Base-by-base conservation (phyloP, 2,113 vertebrate genomes). In the Turdus rufiventris region DNA sequence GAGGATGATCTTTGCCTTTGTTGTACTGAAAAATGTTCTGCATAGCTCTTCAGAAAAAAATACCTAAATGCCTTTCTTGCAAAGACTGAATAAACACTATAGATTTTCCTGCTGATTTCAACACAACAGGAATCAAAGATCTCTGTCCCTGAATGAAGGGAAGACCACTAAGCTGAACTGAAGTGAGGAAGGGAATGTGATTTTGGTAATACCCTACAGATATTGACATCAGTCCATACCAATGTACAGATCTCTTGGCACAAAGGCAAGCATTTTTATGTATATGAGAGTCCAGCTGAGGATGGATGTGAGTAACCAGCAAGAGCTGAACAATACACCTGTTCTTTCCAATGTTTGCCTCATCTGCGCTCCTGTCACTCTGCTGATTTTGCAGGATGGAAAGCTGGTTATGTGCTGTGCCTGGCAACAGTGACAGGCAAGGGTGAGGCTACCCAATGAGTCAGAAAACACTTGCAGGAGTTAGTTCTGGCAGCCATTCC, bases 171-270 rank as follows among this genome's bases (percentile, higher is more conserved):
- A 80, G 9, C 12, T 11, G 4, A 63, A n/a, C 5, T 56, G 67
- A 91, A 63, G 31, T 0, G 5, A 73, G 17, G n/a, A 89, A 43
- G 2, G 5, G 33, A 66, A 84, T 33, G 19, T 14, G 28, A 13
- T 84, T 91, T 88, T 77, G n/a, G 50, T 61, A 18, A 65, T 31
- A 53, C 16, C 3, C 18, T 72, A 48, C 54, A 65, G 5, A 5
- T 40, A 29, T 1, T 53, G 7, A 51, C 48, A 40, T 34, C 0
- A 0, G 6, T 66, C 38, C 45, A 20, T 20, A 66, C 21, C 34
- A 45, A 28, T 3, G 18, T 53, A 48, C 9, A 40, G 34, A 34
- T n/a, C 40, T 84, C 56, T 66, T 62, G 47, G 31, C 56, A 81
- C 38, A 66, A 60, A 89, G 50, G 18, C 15, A 74, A 28, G 23